Evolutionary conservation across 2,113 vertebrate genomes (phyloP), one percentile per base, ranked within the genome.

Genomic region (Lophochroa leadbeateri): DNA sequence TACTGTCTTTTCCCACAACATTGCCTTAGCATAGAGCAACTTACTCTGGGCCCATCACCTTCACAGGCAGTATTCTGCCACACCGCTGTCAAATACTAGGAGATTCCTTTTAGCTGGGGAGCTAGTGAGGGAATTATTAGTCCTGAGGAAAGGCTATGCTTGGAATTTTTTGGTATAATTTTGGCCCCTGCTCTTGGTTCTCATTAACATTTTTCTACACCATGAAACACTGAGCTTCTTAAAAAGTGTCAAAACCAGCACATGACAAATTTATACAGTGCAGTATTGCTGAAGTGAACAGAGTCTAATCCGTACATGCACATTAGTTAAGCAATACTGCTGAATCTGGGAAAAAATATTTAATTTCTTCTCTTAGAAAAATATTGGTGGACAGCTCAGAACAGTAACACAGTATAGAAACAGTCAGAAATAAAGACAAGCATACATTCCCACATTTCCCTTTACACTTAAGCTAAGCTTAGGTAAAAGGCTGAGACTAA

Each of bases 21-120:
- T 3, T 18, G 20, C 18, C 44, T n/a, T 24, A 5, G 69, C 31
- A 50, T 0, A 3, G 13, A 85, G 61, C 15, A 19, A 16, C 35
- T 60, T 0, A 0, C 5, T 47, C 47, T 15, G 39, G 11, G n/a
- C 16, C 27, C 3, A 3, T 24, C 67, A 24, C 19, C 43, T 35
- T 50, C 1, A 0, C 17, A 28, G 35, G 39, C 33, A 37, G 8
- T 5, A 5, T 16, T 50, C 28, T 49, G 64, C 11, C 64, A 39
- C 21, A 6, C 18, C 20, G 2, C 33, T 49, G 35, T 43, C 69
- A 39, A 21, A 35, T 4, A 15, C 3, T 6, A 17, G 7, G 27
- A 69, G 17, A 17, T 61, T 4, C 28, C 27, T 28, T 25, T 16
- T 2, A 53, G 17, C 24, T 46, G 17, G 13, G 43, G 11, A 74